Evolutionary conservation across 2,797 vertebrate genomes (phyloP), one percentile per base, ranked within the genome.

Genomic region (Lacerta bilineata): DNA sequence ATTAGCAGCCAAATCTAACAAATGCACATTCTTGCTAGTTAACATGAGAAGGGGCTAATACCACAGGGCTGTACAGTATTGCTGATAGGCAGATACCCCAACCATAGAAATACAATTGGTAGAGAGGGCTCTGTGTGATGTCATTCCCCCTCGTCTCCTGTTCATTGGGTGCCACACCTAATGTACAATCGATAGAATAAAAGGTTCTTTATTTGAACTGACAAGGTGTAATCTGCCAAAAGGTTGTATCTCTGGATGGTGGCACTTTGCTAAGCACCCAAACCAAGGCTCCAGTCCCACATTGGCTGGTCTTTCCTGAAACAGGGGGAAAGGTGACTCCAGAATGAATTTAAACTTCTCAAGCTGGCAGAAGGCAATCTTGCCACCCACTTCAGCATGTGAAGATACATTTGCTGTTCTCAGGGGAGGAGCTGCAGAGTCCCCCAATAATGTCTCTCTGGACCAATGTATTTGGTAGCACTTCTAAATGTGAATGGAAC

Each of bases 401-500:
- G 4, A 41, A 39, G 33, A 50, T 25, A 61, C 27, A 17, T n/a
- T n/a, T 27, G 27, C 27, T 74, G 23, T 59, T 72, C 41, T 39
- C n/a, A 74, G 69, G 50, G 29, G 36, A 74, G 69, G 43, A 43
- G 72, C 17, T 64, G 72, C 36, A 43, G 55, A 79, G 55, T 43
- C 84, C 43, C 6, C 27, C 39, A 13, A 59, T 50, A 39, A 79
- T 71, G 71, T 87, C 39, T 80, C 23, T 17, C 29, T 66, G 20
- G 39, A 27, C 29, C 25, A 18, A 43, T 88, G 5, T 20, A 75
- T 41, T 64, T 64, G 39, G 41, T 46, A 72, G 36, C 33, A 55
- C 50, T 69, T 69, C 74, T 41, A 29, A 84, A 59, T 78, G 64
- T 89, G 46, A 81, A 81, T 25, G 41, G 50, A 72, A 33, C 41